Conservation (phyloP, 2,888 invertebrate species). For the Auanema freiburgensis region DNA sequence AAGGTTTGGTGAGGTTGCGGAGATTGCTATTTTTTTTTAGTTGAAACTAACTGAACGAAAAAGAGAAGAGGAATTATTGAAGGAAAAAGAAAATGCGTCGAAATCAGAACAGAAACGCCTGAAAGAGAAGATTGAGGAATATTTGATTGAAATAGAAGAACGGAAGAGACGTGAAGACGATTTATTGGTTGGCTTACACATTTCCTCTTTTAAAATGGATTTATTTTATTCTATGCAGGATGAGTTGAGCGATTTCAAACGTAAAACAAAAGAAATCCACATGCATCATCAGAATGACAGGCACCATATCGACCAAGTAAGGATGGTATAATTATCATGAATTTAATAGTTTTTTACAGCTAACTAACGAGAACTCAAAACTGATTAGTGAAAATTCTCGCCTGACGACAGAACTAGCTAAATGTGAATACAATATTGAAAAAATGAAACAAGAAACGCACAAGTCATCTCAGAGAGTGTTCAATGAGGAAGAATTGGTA, state of each 20-base stretch:
- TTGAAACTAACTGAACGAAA: slow-evolving; percentile 10
- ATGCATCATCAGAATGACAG: slow-evolving; percentile 25
- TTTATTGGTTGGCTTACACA: too few relatives aligned
- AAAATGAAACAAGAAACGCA: slow-evolving; percentile 15
- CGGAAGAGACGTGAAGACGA: too few relatives aligned
- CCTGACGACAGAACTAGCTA: slow-evolving; percentile 29
- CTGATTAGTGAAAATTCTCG: slow-evolving; percentile 41
- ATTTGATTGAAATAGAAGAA: background rate
- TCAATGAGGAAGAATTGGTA: slow-evolving; percentile 8
- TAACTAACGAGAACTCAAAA: slow-evolving; percentile 27
- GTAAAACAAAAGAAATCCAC: slow-evolving; percentile 23
- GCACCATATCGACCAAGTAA: slow-evolving; percentile 20
- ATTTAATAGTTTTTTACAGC: slow-evolving; percentile 1
- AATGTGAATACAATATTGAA: slow-evolving; percentile 24
- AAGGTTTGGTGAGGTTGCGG: slow-evolving; percentile 10
- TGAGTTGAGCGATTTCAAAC: background rate
- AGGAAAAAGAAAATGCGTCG: slow-evolving; percentile 10
- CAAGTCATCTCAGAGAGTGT: background rate
- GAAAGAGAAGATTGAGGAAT: slow-evolving; percentile 11
- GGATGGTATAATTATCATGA: background rate
- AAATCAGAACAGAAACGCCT: slow-evolving; percentile 5
- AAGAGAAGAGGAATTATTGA: slow-evolving; percentile 16
- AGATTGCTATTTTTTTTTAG: slow-evolving; percentile 4
- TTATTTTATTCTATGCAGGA: background rate
- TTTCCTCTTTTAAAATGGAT: too few relatives aligned